A percentile compares a stretch with the other conserved stretches of the same genome.
Conservation (phyloP, 2,888 invertebrate species). For the Bellardia bayeri region DNA sequence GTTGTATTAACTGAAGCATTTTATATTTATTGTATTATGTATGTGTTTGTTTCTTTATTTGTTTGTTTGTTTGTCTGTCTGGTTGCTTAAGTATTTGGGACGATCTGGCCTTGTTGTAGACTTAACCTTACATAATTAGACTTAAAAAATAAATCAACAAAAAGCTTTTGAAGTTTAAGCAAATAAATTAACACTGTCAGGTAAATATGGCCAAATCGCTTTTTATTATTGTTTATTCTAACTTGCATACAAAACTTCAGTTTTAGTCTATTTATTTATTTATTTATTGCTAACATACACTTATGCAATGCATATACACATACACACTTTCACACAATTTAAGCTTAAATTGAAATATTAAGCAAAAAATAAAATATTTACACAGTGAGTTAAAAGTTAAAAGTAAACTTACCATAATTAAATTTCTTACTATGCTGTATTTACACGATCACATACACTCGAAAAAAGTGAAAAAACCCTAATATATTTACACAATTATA, state of each 20-base stretch:
- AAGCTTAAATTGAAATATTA: constrained; percentile 29
- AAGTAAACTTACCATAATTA: constrained; percentile 37
- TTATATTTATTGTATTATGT: background rate
- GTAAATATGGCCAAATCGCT: constrained; percentile 63
- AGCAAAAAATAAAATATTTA: constrained; percentile 71
- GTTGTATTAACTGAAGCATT: constrained; percentile 16
- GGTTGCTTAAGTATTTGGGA: constrained; percentile 14
- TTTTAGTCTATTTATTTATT: background rate
- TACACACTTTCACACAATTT: constrained; percentile 11
- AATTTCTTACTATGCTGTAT: constrained; percentile 56
- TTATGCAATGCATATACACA: background rate
- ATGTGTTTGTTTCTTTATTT: constrained; percentile 4
- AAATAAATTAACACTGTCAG: constrained; percentile 70
- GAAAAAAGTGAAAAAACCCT: constrained; percentile 56
- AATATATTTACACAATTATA: constrained; percentile 64
- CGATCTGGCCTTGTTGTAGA: constrained; percentile 50
- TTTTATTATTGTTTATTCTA: constrained; percentile 20
- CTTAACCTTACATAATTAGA: constrained; percentile 62
- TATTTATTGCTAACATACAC: background rate
- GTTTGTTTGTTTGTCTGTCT: constrained; percentile 7
- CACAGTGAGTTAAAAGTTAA: constrained; percentile 45
- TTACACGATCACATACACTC: constrained; percentile 70
- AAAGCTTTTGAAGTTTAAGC: constrained; percentile 69
- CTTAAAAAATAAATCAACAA: constrained; percentile 72
- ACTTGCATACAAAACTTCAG: constrained; percentile 15